These are phyloP conservation scores for Chloroceryle inda DNA, from an alignment of 2,797 vertebrate genomes.

Conservation along the genomic window DNA sequence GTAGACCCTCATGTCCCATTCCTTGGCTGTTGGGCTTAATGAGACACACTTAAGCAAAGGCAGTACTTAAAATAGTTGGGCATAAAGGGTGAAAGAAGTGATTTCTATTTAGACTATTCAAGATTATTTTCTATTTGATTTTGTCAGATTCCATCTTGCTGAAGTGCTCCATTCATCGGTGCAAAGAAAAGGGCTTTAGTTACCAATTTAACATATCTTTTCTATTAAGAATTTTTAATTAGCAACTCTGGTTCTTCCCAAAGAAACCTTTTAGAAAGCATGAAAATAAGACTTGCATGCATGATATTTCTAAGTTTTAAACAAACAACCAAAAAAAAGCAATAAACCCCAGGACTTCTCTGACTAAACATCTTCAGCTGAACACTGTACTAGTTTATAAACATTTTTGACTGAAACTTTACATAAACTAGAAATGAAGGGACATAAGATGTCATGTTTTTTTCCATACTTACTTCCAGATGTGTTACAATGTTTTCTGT, in stretches of 20 bases:
- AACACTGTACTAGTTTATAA: not conserved
- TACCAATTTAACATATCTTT: not conserved
- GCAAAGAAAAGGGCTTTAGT: not conserved
- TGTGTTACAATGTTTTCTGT: not conserved
- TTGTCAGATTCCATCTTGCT: not conserved
- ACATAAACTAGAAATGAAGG: not conserved
- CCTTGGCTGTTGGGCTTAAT: not conserved
- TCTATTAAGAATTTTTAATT: not conserved
- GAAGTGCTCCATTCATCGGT: not conserved
- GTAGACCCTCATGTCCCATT: not conserved
- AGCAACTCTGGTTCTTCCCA: not conserved
- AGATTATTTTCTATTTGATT: not conserved
- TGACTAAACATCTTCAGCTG: not conserved
- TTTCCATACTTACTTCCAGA: not conserved
- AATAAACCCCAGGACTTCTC: not conserved
- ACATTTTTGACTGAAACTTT: not conserved
- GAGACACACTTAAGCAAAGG: not conserved
- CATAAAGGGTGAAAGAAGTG: not conserved
- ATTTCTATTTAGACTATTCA: not conserved
- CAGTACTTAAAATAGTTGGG: not conserved
- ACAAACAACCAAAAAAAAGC: not conserved
- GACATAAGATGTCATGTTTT: not conserved
- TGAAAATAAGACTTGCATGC: not conserved
- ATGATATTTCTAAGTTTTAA: not conserved
- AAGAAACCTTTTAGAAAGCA: not conserved